Evolutionary conservation across 2,797 vertebrate species (phyloP), one percentile per base, ranked within the genome.

Genomic region (Neosalanx taihuensis): DNA sequence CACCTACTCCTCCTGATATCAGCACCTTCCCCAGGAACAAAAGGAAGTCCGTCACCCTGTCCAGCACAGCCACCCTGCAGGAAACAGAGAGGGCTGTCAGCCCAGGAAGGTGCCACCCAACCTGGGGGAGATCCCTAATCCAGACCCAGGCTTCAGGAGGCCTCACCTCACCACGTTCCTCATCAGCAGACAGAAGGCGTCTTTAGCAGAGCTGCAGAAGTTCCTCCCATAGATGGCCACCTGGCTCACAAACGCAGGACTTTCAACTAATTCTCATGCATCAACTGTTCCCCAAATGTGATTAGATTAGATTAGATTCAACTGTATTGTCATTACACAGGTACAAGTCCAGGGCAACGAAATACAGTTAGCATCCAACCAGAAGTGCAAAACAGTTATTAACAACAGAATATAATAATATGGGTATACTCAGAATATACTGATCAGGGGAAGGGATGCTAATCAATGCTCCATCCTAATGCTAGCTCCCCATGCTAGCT

Each of bases 191-290:
- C 90, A 94, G 88, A 97, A 97, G 0, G 96, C 95, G 4, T 97
- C 94, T 79, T 83, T 93, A 56, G 95, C 95, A 0, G 96, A 96
- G 0, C 86, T 91, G 71, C 95, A 98, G 86, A 98, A 96, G 87
- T 91, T 95, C 84, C 92, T 94, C 61, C 96, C 96, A 18, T 97
- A 95, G 79, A 98, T 92, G 5, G 96, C 96, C 80, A 98, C 93
- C 96, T 98, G 84, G 41, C 57, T 64, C 72, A 5, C 69, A 3
- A 17, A 70, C 31, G 6, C 30, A 59, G 37, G 37, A 37, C 37
- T 37, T 37, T 37, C 6, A 37, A 37, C 37, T 7, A 9, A 37
- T 37, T 37, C 37, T 10, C 37, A 10, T n/a, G n/a, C n/a, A n/a
- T n/a, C n/a, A n/a, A n/a, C n/a, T n/a, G n/a, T 37, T 37, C 37